A percentile compares a stretch with the other conserved stretches of the same genome.
phyloP scores from a whole-genome alignment of 2,113 vertebrate species.

The Thunnus thynnus region DNA sequence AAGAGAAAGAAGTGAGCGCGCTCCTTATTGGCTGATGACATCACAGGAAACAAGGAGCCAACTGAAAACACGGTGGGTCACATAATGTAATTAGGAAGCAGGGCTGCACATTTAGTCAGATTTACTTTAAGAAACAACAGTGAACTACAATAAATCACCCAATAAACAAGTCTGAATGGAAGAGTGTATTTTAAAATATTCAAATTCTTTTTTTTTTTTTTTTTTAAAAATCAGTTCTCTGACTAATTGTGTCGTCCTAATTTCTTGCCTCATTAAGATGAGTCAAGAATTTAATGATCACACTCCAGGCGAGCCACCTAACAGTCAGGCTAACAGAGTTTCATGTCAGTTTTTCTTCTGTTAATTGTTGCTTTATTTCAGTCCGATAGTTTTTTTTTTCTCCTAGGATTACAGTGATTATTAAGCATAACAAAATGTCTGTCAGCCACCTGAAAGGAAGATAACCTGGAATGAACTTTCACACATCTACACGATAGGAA shows the following conservation, averaged over 20 bases:
- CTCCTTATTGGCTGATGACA: slow-evolving; percentile 60
- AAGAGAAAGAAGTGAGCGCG: slow-evolving; percentile 38
- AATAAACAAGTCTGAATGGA: background rate
- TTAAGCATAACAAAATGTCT: background rate
- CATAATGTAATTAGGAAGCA: slow-evolving; percentile 43
- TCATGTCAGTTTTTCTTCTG: background rate
- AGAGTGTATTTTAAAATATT: background rate
- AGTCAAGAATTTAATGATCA: slow-evolving; percentile 19
- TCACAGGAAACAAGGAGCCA: slow-evolving; percentile 63
- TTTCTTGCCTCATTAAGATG: slow-evolving; percentile 25
- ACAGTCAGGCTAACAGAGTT: slow-evolving; percentile 33
- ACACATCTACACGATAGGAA: slow-evolving; percentile 41
- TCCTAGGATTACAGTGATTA: background rate
- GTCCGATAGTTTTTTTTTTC: background rate
- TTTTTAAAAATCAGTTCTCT: background rate
- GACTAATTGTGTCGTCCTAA: slow-evolving; percentile 46
- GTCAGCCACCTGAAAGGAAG: slow-evolving; percentile 43
- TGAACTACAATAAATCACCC: background rate
- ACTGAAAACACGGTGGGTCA: slow-evolving; percentile 34
- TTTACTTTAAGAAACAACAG: background rate
- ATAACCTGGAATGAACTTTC: slow-evolving; percentile 50
- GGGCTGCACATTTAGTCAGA: slow-evolving; percentile 49
- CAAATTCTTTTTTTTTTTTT: background rate
- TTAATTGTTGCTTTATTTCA: background rate
- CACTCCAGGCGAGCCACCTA: slow-evolving; percentile 58